These are phyloP conservation scores for Diplogasteroides magnus DNA, from an alignment of 1,140 invertebrate species.

Conservation along the genomic window DNA sequence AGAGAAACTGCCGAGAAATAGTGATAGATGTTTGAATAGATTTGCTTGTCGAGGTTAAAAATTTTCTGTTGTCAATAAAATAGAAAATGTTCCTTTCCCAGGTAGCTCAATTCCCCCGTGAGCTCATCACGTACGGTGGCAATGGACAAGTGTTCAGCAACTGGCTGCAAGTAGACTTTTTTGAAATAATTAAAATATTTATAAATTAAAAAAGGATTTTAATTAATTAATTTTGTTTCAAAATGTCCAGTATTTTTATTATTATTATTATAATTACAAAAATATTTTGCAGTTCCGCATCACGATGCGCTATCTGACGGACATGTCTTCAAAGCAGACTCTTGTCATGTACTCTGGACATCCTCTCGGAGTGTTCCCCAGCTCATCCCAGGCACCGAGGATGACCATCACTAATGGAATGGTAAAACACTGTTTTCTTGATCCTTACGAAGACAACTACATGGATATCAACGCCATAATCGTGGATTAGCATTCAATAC, in stretches of 20 bases:
- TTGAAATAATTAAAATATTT: no score
- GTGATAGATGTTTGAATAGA: no score
- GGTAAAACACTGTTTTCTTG: conserved; percentile 54
- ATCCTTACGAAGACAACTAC: conserved; percentile 15
- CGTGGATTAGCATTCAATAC: no score
- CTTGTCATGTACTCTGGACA: conserved; percentile 68
- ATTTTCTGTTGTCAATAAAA: neutral
- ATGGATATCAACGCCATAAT: no score
- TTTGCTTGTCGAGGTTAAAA: no score
- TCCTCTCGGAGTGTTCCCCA: conserved; percentile 67
- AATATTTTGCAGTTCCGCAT: conserved; percentile 63
- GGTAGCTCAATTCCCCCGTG: conserved; percentile 64
- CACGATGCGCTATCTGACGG: conserved; percentile 64
- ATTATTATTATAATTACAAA: conserved; percentile 3
- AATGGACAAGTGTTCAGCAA: conserved; percentile 71
- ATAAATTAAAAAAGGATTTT: no score
- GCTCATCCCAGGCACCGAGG: conserved; percentile 59
- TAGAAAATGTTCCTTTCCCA: neutral
- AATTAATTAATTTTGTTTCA: no score
- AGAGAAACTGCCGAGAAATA: no score
- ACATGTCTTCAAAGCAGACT: conserved; percentile 65
- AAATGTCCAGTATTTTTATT: no score
- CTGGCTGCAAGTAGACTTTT: conserved; percentile 66
- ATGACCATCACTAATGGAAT: conserved; percentile 70
- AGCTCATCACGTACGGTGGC: conserved; percentile 67